These are phyloP conservation scores for Phenganax marumi DNA, from an alignment of 92 coral and sea anemone genomes.

Conservation along the genomic window DNA sequence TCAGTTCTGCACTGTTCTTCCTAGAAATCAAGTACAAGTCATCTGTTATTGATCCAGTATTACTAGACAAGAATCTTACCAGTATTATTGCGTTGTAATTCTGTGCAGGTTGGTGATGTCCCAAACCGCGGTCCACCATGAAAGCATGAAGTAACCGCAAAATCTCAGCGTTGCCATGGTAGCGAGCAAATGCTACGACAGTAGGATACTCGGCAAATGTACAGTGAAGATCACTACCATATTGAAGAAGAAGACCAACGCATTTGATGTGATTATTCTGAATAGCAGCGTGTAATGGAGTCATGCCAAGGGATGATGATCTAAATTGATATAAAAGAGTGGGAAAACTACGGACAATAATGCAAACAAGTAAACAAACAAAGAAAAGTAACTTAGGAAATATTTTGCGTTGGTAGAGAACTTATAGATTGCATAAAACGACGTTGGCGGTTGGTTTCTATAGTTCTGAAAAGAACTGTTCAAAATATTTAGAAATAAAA, in stretches of 20 bases:
- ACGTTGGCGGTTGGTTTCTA: no score
- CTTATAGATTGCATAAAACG: no score
- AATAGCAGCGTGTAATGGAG: constrained; percentile 83
- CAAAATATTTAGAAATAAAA: no score
- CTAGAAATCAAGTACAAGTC: no score
- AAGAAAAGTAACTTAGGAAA: no score
- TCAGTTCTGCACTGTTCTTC: no score
- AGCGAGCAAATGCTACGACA: constrained; percentile 37
- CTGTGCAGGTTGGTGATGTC: constrained; percentile 40
- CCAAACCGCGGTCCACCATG: constrained; percentile 26
- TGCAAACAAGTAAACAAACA: not conserved
- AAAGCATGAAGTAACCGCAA: constrained; percentile 22
- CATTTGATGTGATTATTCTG: constrained; percentile 62
- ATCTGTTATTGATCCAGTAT: not conserved
- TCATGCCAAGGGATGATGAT: constrained; percentile 53
- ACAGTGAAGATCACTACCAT: constrained; percentile 66
- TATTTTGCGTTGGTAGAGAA: no score
- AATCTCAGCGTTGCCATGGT: constrained; percentile 37
- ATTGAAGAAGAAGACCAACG: constrained; percentile 64
- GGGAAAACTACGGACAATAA: not conserved
- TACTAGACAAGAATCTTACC: constrained; percentile 8
- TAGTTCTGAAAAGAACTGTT: no score
- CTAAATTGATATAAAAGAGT: not conserved
- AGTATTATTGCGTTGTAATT: constrained; percentile 28
- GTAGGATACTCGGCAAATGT: constrained; percentile 48